Base-by-base conservation (phyloP, 1,140 invertebrate species). In the Solenopsis invicta region DNA sequence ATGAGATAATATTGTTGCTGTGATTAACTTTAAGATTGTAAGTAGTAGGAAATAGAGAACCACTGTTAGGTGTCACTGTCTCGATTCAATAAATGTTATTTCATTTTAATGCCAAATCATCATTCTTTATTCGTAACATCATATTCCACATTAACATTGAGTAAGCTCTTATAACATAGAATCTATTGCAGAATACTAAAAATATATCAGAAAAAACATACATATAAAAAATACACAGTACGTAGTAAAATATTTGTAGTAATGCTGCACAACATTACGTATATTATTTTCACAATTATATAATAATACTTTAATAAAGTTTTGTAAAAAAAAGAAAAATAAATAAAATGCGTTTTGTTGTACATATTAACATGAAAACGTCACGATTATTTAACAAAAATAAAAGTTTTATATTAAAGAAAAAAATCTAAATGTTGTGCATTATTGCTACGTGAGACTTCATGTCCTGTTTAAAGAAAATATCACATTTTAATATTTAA, bases 11-110 rank as follows among this genome's bases (percentile, higher is more conserved):
- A 95, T 96, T 95, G 95, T 96, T 95, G 95, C 95, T 96, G 95
- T 95, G 95, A 96, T 96, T 95, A 95, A 94, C 93, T 94, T 93
- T 96, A 95, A 95, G 94, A 94, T 95, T 96, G 95, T 95, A 95
- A 95, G 93, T 96, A 96, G 94, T 95, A 95, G 93, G 88, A 92
- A 93, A 95, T 94, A 95, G 92, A 81, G 64, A 94, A 93, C 93
- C 92, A 95, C 91, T 95, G 93, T 96, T 95, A 94, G 93, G 92
- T 95, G 94, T 95, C 94, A 94, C 93, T 95, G 93, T 95, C 93
- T 95, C 93, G 90, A 94, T 95, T 95, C 93, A 95, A 95, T 95
- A 95, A 95, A 95, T 95, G 94, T 95, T 95, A 95, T 95, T 95
- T 95, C 93, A 95, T 95, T 95, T 95, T 95, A 96, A 95, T 93